Base-by-base conservation (phyloP, 2,113 vertebrate species). In the Cynocephalus volans region DNA sequence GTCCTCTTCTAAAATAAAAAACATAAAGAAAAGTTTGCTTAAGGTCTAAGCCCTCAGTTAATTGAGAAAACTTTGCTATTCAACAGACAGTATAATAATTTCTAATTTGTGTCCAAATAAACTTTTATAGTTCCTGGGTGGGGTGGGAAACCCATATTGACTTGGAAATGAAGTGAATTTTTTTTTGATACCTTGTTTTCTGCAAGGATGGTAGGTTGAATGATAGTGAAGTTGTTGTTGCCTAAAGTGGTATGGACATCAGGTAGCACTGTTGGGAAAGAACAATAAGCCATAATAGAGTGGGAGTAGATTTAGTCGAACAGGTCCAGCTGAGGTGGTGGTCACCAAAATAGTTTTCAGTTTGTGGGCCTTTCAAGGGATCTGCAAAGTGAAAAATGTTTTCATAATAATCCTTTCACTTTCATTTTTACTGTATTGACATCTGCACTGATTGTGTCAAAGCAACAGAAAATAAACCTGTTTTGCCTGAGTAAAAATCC, bases 381-480 rank as follows among this genome's bases (percentile, higher is more conserved):
- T 83, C 54, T 50, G 67, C 41, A 62, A 70, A 82, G 7, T 73
- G 36, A 36, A 26, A n/a, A n/a, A n/a, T n/a, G n/a, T n/a, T n/a
- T n/a, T n/a, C n/a, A n/a, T n/a, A n/a, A n/a, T n/a, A n/a, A 36
- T 50, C 60, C 14, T 73, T 72, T 83, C 18, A 72, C 28, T 60
- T 72, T 83, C 62, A 48, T 23, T 92, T 82, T 82, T 92, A 18
- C 41, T 62, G 31, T 82, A 54, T 82, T 82, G 54, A 60, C 6
- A 62, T 62, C 67, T 73, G 31, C 45, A 73, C 15, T 50, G 41
- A 62, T 83, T 79, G 65, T 72, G 52, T 83, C 54, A 83, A 72
- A 72, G 41, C 41, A 83, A 41, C 45, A 50, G 54, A 73, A 92
- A 92, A 83, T 73, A 83, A 83, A 73, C 79, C n/a, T n/a, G 50